Base-by-base conservation (phyloP, 2,888 invertebrate species). In the Leucoptera coffeella region DNA sequence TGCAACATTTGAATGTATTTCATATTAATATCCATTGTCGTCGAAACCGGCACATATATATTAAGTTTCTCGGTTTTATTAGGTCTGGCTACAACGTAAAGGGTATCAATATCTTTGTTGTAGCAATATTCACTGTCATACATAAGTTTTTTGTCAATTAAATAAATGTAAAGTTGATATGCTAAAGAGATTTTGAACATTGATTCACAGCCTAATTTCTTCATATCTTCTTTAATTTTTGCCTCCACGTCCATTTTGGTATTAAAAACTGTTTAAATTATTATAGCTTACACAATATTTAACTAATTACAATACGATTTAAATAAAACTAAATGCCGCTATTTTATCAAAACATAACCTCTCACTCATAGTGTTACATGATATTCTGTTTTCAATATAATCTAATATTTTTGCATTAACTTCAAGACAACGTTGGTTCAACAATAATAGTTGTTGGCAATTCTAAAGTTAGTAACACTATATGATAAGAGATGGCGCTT, bases 71-170 rank as follows among this genome's bases (percentile, higher is more conserved):
- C 53, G 12, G 49, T 46, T 34, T 54, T 62, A 24, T 45, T 50
- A 1, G 61, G 54, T 23, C 58, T 46, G 0, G 67, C 72, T 2
- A 65, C 58, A 3, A 72, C 47, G 32, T 71, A 72, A 2, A 69
- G 37, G 0, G 55, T 54, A 26, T 64, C 56, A 22, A 69, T 48
- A 23, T 69, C 65, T 29, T 47, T 59, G 31, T 69, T 65, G 33
- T 54, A 72, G 22, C 57, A 61, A 33, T 69, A 69, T 39, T 67
- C 64, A 0, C 62, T 61, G 29, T 72, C 71, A 35, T 67, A 61
- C 69, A 71, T 71, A 2, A 59, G 41, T 40, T 64, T 64, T 25
- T 61, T 54, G 33, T 72, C 72, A 1, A 67, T 52, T 29, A 72
- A 47, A 35, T 67, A 47, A 8, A 67, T 46, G 36, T 67, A 72